phyloP scores from a whole-genome alignment of 2,113 vertebrate species.

The Sisor rabdophorus region DNA sequence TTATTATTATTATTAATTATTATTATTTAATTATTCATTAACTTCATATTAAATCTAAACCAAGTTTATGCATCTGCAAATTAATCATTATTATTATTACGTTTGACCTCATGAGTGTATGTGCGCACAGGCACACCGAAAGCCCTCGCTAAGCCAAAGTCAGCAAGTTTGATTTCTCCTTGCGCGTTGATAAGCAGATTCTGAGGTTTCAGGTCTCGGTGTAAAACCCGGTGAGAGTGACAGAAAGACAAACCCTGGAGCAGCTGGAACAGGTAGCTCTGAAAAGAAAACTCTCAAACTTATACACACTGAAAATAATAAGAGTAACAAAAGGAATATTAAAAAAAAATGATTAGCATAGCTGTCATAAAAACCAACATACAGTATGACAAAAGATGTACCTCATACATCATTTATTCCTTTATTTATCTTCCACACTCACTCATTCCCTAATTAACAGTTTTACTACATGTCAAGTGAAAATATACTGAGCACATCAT shows the following conservation, averaged over 20 bases:
- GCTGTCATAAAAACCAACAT: not conserved
- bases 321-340: not conserved
- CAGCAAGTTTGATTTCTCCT: constrained; percentile 91
- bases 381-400: not conserved
- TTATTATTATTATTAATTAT: too few relatives aligned
- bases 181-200: constrained; percentile 93
- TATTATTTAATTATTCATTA: too few relatives aligned
- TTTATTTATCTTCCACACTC: too few relatives aligned
- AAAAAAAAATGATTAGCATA: not conserved
- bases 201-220: constrained; percentile 91
- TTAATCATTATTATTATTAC: too few relatives aligned
- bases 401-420: too few relatives aligned
- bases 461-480: too few relatives aligned
- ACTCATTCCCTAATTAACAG: too few relatives aligned
- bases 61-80: too few relatives aligned
- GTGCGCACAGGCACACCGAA: constrained; percentile 91
- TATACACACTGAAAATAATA: not conserved
- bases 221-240: constrained; percentile 90
- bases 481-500: too few relatives aligned
- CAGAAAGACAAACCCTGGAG: constrained; percentile 94
- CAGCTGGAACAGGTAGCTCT: constrained; percentile 95
- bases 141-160: constrained; percentile 91
- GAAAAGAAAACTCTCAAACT: constrained; percentile 5
- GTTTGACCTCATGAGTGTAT: constrained; percentile 88
- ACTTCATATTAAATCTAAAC: too few relatives aligned